A percentile compares a stretch with the other conserved stretches of the same genome.
phyloP scores from a whole-genome alignment of 2,797 vertebrate genomes.

The Syndactyla subalaris region DNA sequence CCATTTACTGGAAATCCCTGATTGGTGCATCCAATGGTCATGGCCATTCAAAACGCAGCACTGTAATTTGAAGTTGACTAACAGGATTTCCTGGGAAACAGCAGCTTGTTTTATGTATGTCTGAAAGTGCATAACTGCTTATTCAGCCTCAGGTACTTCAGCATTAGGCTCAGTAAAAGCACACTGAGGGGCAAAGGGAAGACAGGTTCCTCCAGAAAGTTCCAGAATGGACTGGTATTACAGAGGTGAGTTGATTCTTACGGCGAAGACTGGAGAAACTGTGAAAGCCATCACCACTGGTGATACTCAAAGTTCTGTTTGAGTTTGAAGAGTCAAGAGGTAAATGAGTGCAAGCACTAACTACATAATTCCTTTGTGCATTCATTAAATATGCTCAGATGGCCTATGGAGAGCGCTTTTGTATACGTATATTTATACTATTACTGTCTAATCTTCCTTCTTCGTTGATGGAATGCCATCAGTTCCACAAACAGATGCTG shows the following conservation, averaged over 20 bases:
- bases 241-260: background rate
- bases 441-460: background rate
- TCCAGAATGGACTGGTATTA: background rate
- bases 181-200: background rate
- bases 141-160: background rate
- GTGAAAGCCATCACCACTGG: background rate
- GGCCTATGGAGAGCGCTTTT: background rate
- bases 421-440: background rate
- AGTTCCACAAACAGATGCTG: background rate
- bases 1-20: background rate
- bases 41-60: background rate
- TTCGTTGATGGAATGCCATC: background rate
- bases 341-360: background rate
- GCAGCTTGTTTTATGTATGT: rapidly evolving
- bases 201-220: background rate
- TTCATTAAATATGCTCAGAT: background rate
- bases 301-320: background rate
- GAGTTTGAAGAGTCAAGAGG: background rate
- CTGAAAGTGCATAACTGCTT: background rate
- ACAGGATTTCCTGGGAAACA: background rate
- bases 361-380: background rate
- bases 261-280: background rate
- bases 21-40: background rate
- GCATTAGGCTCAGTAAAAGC: background rate
- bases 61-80: background rate